phyloP scores from a whole-genome alignment of 2,113 vertebrate species.

The Gymnogyps californianus region DNA sequence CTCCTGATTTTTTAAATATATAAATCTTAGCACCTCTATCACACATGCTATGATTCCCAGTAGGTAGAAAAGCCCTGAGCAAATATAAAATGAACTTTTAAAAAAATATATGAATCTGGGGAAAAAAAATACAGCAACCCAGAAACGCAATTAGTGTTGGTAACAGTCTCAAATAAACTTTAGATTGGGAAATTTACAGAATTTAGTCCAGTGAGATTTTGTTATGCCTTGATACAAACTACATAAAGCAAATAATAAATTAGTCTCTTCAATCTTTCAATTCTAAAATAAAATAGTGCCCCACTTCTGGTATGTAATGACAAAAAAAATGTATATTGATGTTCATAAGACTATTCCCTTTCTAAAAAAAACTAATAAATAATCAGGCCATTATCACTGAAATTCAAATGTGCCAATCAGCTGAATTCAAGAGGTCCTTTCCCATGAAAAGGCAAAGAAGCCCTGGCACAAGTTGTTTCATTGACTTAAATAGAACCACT shows the following conservation, averaged over 20 bases:
- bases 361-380: background rate
- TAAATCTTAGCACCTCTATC: conserved; percentile 60
- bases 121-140: background rate
- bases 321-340: conserved; percentile 12
- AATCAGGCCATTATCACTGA: conserved; percentile 23
- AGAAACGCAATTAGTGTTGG: conserved; percentile 55
- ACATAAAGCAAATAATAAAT: conserved; percentile 64
- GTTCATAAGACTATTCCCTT: conserved; percentile 27
- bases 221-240: conserved; percentile 61
- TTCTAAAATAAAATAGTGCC: conserved; percentile 8
- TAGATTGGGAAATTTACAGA: conserved; percentile 57
- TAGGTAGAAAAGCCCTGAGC: conserved; percentile 52
- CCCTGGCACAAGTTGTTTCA: background rate
- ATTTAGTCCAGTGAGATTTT: conserved; percentile 63
- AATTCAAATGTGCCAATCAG: conserved; percentile 35
- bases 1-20: conserved; percentile 18
- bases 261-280: conserved; percentile 31
- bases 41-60: conserved; percentile 49
- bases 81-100: conserved; percentile 65
- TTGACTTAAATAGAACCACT: conserved; percentile 24
- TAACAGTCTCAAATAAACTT: conserved; percentile 61
- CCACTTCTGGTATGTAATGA: background rate
- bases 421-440: conserved; percentile 22
- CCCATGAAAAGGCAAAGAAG: background rate
- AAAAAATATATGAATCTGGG: conserved; percentile 51